Base-by-base conservation (phyloP, 2,113 vertebrate species). In the Megaceryle torquata region DNA sequence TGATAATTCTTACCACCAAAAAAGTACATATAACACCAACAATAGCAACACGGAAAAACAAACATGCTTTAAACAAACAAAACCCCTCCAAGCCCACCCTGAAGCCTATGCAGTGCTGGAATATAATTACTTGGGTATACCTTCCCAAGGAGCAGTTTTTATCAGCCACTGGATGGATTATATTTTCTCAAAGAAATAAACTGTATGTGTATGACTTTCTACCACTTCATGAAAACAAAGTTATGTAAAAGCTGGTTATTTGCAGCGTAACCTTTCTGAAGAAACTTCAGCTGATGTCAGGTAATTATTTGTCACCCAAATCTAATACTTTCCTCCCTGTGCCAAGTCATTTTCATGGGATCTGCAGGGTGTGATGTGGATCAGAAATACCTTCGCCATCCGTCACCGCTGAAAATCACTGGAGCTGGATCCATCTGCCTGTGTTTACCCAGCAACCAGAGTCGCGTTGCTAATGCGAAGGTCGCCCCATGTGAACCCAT, bases 371-470 rank as follows among this genome's bases (percentile, higher is more conserved):
- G 95, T 98, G 95, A 96, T 92, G 95, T 69, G 91, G 97, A 97
- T 97, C 93, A 82, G 95, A 97, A 98, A 97, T 97, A 95, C 96
- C 72, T 96, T 86, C 11, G 57, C 95, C 92, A 97, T 96, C 93
- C 86, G 92, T 98, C 98, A 98, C 90, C 68, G 94, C 96, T 95
- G 98, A 97, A 98, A 98, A 98, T 97, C 96, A 97, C 96, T 78
- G 94, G 86, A 37, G 96, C 88, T 96, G 94, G 94, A 96, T 98
- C 96, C 98, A 98, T 98, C 97, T 98, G 98, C 98, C 95, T 31
- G 28, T 99, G 98, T 99, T 99, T 98, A 98, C 98, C 96, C 96
- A 98, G 98, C 98, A 98, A 99, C 98, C 96, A 96, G 96, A 98
- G 97, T 98, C 93, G 68, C 95, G 98, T 99, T 98, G 98, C 98